Evolutionary conservation across 1,140 invertebrate genomes (phyloP).

Genomic region (Plectrocnemia conspersa): DNA sequence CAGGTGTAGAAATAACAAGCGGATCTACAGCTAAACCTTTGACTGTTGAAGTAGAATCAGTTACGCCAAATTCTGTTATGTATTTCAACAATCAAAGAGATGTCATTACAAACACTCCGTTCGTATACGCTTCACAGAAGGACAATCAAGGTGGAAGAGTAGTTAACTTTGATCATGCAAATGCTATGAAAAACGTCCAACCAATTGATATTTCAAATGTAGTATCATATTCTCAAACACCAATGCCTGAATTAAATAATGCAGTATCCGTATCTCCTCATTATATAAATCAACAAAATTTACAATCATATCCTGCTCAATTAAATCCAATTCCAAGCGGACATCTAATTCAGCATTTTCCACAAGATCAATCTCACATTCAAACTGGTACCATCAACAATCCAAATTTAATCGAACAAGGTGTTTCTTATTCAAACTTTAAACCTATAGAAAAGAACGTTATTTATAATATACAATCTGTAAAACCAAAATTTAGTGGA

Average conservation of each 20-base stretch:
- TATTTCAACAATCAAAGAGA: constrained; percentile 40
- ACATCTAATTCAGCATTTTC: constrained; percentile 21
- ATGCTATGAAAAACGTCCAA: constrained; percentile 49
- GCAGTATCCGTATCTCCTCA: constrained; percentile 17
- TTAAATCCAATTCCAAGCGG: constrained; percentile 4
- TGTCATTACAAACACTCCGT: constrained; percentile 42
- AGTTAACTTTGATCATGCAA: constrained; percentile 45
- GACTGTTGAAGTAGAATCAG: constrained; percentile 5
- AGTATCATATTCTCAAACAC: constrained; percentile 40
- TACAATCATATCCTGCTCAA: constrained; percentile 12
- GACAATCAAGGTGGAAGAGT: constrained; percentile 15
- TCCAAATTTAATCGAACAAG: constrained; percentile 23
- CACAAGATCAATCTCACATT: constrained; percentile 18
- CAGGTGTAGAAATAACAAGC: constrained; percentile 26
- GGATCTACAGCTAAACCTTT: constrained; percentile 18
- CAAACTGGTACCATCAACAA: constrained; percentile 7
- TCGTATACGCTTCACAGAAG: constrained; percentile 26
- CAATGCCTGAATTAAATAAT: constrained; percentile 16
- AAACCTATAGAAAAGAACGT: constrained; percentile 29
- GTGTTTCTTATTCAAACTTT: constrained; percentile 20
- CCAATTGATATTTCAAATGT: constrained; percentile 48
- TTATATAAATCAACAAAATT: constrained; percentile 8
- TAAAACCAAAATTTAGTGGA: constrained; percentile 18
- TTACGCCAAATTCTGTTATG: constrained; percentile 33
- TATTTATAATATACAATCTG: constrained; percentile 22